These are phyloP conservation scores for Oeneis ivallda DNA, from an alignment of 2,888 invertebrate species.

Conservation along the genomic window DNA sequence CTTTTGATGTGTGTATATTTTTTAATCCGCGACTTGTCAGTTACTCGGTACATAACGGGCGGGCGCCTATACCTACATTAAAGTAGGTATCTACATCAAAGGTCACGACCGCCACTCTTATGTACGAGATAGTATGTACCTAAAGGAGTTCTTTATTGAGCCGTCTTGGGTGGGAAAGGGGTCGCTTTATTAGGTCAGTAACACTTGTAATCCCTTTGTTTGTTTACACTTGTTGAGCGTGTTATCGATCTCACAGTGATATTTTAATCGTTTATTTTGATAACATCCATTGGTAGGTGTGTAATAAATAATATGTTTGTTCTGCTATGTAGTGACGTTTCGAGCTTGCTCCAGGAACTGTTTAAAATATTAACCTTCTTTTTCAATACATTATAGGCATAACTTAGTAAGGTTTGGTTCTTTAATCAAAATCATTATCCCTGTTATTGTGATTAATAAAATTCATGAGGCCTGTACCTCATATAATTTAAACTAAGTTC, in stretches of 20 bases:
- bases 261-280: slow-evolving; percentile 26
- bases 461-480: too few species aligned
- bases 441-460: too few species aligned
- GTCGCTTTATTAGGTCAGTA: slow-evolving; percentile 80
- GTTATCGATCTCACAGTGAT: slow-evolving; percentile 36
- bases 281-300: slow-evolving; percentile 7
- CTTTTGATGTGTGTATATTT: too few species aligned
- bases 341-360: too few species aligned
- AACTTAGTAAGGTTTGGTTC: too few species aligned
- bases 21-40: slow-evolving; percentile 57
- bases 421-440: too few species aligned
- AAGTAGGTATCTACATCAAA: slow-evolving; percentile 62
- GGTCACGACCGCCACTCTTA: slow-evolving; percentile 76
- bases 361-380: too few species aligned
- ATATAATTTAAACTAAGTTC: too few species aligned
- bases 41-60: slow-evolving; percentile 38
- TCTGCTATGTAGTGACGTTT: too few species aligned
- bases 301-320: too few species aligned
- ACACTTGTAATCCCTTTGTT: slow-evolving; percentile 72
- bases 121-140: slow-evolving; percentile 70
- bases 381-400: too few species aligned
- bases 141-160: slow-evolving; percentile 79
- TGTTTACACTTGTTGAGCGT: slow-evolving; percentile 63
- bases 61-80: slow-evolving; percentile 48
- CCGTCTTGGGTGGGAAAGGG: slow-evolving; percentile 75